Base-by-base conservation (phyloP, 2,888 invertebrate species). In the Dasysyrphus albostriatus region DNA sequence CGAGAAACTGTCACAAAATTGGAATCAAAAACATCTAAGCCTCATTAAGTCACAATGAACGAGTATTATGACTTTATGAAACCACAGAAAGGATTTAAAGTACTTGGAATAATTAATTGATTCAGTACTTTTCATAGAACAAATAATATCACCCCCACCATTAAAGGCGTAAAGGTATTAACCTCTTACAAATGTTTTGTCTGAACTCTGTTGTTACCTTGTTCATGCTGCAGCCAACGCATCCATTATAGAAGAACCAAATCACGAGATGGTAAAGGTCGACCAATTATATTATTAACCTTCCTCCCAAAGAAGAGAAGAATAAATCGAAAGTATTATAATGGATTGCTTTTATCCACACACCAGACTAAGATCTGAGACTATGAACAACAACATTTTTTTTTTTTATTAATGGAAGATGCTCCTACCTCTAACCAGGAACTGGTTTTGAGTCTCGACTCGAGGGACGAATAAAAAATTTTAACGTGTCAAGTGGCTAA, bases 281-380 rank as follows among this genome's bases (percentile, higher is more conserved):
- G 65, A 51, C 39, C 58, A 39, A 56, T 54, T 32, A 32, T 32
- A 32, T 32, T 70, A 29, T 51, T 49, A 63, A 51, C 65, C 65
- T 65, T 65, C 34, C 1, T 29, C 34, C n/a, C 37, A 12, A 19
- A 29, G 34, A 42, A n/a, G 19, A 19, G 14, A 74, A 16, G 24
- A 76, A 84, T 1, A 24, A 84, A 80, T 58, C 56, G 84, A 80
- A 84, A 84, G 84, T 80, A 80, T 49, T 39, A n/a, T 44, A 24
- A 34, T 42, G 67, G 5, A 67, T 59, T n/a, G 5, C n/a, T 16
- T 3, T 12, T 49, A 10, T 32, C n/a, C 49, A 37, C 12, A 51
- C 59, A 44, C 10, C 37, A 47, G 12, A 16, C 37, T 29, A 12
- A n/a, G 12, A 12, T 24, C 16, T 12, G 7, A n/a, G 12, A 12